Conservation (phyloP, 2,888 invertebrate species). For the Phaonia tiefii region DNA sequence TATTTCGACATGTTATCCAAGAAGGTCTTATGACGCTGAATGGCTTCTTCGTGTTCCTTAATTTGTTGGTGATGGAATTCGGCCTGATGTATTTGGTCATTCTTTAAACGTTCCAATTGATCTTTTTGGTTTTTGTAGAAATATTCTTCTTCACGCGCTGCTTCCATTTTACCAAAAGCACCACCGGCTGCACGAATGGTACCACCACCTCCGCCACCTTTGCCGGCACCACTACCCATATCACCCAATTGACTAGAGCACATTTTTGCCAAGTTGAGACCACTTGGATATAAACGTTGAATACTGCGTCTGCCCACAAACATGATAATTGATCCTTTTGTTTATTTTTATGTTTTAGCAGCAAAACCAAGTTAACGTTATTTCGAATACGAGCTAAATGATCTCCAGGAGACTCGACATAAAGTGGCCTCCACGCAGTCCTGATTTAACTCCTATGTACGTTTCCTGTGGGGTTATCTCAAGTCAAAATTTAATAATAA, state of each 20-base stretch:
- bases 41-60: conserved; percentile 92
- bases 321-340: too few relatives aligned
- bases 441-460: too few relatives aligned
- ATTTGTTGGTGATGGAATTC: conserved; percentile 92
- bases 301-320: conserved; percentile 75
- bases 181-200: conserved; percentile 94
- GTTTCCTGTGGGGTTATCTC: too few relatives aligned
- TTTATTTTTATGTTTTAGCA: too few relatives aligned
- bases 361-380: too few relatives aligned
- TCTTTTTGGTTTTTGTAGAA: conserved; percentile 94
- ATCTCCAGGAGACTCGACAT: too few relatives aligned
- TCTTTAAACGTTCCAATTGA: conserved; percentile 87
- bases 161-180: conserved; percentile 93
- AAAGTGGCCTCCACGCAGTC: too few relatives aligned
- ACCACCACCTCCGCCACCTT: conserved; percentile 90
- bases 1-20: conserved; percentile 82
- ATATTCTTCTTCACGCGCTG: conserved; percentile 93
- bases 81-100: conserved; percentile 88
- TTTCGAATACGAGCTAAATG: too few relatives aligned
- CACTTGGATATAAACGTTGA: conserved; percentile 74
- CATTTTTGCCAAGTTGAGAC: conserved; percentile 77
- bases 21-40: conserved; percentile 87
- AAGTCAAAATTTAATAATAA: too few relatives aligned
- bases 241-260: conserved; percentile 82
- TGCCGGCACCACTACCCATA: conserved; percentile 90